A percentile compares a stretch with the other conserved stretches of the same genome.
phyloP scores from a whole-genome alignment of 2,888 invertebrate species.

The Caenorhabditis sp. region DNA sequence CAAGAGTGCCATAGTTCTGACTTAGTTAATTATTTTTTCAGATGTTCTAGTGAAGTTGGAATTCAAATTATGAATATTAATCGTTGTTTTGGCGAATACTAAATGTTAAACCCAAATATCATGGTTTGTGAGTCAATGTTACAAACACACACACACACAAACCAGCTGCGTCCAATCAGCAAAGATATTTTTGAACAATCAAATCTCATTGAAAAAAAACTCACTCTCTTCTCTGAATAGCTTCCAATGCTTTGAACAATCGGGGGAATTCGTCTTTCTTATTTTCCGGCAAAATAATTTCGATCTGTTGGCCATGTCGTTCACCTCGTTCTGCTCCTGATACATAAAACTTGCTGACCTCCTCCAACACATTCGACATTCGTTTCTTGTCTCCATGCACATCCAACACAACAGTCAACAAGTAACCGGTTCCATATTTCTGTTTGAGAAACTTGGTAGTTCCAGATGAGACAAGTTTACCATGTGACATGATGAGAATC shows the following conservation, averaged over 20 bases:
- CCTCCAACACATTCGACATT: constrained; percentile 12
- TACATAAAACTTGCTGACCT: constrained; percentile 21
- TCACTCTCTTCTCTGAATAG: constrained; percentile 27
- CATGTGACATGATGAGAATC: constrained; percentile 65
- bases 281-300: constrained; percentile 35
- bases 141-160: too few relatives aligned
- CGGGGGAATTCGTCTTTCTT: constrained; percentile 15
- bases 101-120: too few relatives aligned
- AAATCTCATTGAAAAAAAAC: too few relatives aligned
- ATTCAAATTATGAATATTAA: too few relatives aligned
- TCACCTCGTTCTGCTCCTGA: constrained; percentile 24
- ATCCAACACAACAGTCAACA: constrained; percentile 53
- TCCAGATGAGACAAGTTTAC: constrained; percentile 58
- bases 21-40: too few relatives aligned
- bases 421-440: constrained; percentile 63
- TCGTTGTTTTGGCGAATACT: too few relatives aligned
- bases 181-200: too few relatives aligned
- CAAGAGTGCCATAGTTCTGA: too few relatives aligned
- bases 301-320: constrained; percentile 40
- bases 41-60: too few relatives aligned
- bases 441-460: constrained; percentile 58
- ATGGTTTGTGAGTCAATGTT: too few relatives aligned
- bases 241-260: constrained; percentile 30
- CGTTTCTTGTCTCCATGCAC: constrained; percentile 16
- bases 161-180: too few relatives aligned